phyloP scores from a whole-genome alignment of 1,140 invertebrate species.

The Metopolophium dirhodum region DNA sequence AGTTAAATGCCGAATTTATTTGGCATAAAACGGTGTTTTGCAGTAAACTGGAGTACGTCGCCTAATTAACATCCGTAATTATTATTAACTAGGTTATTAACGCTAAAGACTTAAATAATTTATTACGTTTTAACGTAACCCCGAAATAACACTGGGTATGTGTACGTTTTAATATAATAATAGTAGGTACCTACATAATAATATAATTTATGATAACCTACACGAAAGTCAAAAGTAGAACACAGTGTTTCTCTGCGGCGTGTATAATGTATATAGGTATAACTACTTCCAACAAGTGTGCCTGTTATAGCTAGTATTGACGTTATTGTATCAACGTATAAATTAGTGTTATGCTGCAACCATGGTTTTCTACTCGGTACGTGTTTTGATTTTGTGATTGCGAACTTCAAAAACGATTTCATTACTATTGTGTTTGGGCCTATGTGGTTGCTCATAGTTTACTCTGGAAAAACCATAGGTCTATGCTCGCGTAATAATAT shows the following conservation, averaged over 20 bases:
- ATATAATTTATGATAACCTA: background rate
- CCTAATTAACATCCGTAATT: background rate
- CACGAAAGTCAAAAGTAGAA: constrained; percentile 30
- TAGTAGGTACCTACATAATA: background rate
- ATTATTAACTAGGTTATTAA: constrained; percentile 40
- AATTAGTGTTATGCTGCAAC: background rate
- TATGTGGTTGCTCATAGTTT: background rate
- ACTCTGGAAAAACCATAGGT: background rate
- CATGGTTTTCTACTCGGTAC: background rate
- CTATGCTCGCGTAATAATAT: background rate
- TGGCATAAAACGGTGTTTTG: background rate
- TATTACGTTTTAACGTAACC: background rate
- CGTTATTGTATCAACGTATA: background rate
- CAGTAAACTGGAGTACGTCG: background rate
- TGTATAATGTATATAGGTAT: background rate
- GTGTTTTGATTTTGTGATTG: background rate
- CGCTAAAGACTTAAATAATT: background rate
- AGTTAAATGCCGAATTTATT: background rate
- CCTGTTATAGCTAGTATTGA: background rate
- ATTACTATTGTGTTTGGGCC: background rate
- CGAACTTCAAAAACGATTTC: background rate
- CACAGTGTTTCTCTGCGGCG: background rate
- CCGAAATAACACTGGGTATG: background rate
- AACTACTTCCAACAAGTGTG: background rate
- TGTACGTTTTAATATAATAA: background rate